These are phyloP conservation scores for Drosophila prosaltans DNA, from an alignment of 1,140 invertebrate genomes.

Conservation along the genomic window DNA sequence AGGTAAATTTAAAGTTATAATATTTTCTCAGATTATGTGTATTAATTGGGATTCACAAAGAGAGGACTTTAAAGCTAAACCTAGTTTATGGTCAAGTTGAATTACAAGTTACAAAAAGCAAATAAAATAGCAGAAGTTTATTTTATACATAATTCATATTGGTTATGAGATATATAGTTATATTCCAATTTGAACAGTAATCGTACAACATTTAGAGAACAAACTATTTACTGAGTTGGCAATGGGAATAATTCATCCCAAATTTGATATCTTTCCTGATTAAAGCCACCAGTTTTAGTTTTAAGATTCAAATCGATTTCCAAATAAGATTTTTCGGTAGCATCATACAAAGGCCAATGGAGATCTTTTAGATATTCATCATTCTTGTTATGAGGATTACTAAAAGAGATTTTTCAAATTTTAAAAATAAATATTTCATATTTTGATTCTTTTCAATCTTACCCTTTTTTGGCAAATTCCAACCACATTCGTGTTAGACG, in stretches of 20 bases:
- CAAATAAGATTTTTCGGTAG: conserved; percentile 83
- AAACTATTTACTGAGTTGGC: conserved; percentile 14
- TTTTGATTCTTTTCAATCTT: conserved; percentile 7
- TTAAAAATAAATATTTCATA: too few relatives aligned
- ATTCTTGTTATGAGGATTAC: conserved; percentile 60
- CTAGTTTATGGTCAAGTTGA: too few relatives aligned
- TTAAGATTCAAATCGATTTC: conserved; percentile 83
- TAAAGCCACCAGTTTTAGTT: conserved; percentile 83
- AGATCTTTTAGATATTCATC: conserved; percentile 69
- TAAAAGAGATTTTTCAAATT: conserved; percentile 15
- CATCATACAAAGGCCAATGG: conserved; percentile 84
- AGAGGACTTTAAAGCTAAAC: too few relatives aligned
- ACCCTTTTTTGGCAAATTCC: conserved; percentile 84
- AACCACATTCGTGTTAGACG: conserved; percentile 84
- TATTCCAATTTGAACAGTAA: too few relatives aligned
- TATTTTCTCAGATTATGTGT: too few relatives aligned
- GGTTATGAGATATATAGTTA: too few relatives aligned
- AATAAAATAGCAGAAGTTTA: too few relatives aligned
- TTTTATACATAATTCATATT: too few relatives aligned
- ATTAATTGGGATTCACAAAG: not conserved
- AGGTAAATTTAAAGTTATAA: too few relatives aligned
- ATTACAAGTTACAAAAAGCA: too few relatives aligned
- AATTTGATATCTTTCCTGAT: conserved; percentile 84
- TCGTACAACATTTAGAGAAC: too few relatives aligned
- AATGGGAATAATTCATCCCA: conserved; percentile 85